These are phyloP conservation scores for Spodoptera picta DNA, from an alignment of 2,888 invertebrate genomes.

Conservation along the genomic window DNA sequence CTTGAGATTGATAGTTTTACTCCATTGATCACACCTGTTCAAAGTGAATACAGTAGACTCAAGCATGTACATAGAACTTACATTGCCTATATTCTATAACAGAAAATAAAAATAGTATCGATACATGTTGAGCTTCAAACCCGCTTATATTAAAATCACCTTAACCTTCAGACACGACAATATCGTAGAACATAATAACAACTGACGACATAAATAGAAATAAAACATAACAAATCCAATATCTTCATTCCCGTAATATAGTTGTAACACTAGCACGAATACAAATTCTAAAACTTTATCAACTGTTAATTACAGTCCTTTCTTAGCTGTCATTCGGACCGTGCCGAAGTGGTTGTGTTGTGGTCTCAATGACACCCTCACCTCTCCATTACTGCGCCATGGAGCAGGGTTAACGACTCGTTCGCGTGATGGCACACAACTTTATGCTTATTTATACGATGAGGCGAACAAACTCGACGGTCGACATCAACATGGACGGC, in stretches of 20 bases:
- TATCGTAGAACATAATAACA: background rate
- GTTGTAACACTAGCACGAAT: constrained; percentile 37
- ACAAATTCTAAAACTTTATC: constrained; percentile 55
- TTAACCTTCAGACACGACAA: too few relatives aligned
- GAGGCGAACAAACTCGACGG: constrained; percentile 76
- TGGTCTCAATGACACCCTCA: constrained; percentile 82
- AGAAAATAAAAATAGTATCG: too few relatives aligned
- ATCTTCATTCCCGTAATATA: constrained; percentile 1
- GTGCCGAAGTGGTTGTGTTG: constrained; percentile 73
- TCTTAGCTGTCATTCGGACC: constrained; percentile 72
- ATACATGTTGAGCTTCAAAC: too few relatives aligned
- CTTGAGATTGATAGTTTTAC: too few relatives aligned
- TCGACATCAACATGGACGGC: constrained; percentile 76
- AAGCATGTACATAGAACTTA: too few relatives aligned
- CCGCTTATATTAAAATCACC: too few relatives aligned
- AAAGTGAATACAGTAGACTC: too few relatives aligned
- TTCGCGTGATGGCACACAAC: constrained; percentile 83
- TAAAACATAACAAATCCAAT: constrained; percentile 1
- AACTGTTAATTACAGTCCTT: constrained; percentile 73
- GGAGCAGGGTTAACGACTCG: constrained; percentile 84
- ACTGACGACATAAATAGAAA: background rate
- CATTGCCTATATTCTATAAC: too few relatives aligned
- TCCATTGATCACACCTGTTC: too few relatives aligned
- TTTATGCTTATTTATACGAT: constrained; percentile 86
- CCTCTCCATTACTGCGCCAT: constrained; percentile 80